Evolutionary conservation across 2,797 vertebrate species (phyloP), one percentile per base, ranked within the genome.

Genomic region (Eulemur coronatus): DNA sequence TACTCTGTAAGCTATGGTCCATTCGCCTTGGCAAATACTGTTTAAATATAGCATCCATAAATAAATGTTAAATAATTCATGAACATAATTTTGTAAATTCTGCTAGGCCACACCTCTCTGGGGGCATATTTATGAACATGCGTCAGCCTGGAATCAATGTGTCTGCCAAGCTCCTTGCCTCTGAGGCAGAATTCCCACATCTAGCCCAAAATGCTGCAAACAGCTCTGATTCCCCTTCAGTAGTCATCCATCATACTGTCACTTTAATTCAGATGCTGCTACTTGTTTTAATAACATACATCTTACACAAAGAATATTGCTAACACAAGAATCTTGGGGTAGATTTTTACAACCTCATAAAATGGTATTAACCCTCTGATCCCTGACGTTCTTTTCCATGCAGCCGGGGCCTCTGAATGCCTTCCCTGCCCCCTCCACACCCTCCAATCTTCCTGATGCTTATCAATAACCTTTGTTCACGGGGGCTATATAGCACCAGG

Each of bases 51-150:
- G 98, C 98, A 98, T 98, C 98, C 98, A 99, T 99, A 99, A 99
- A 99, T 98, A 99, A 98, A 98, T 93, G 98, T 99, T 99, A 99
- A 99, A 99, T 99, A 99, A 99, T 99, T 99, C 99, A 99, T 99
- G 99, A 98, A 98, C 98, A 99, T 99, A 99, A 99, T 99, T 99
- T 99, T 99, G 98, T 98, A 98, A 98, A 98, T 98, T 99, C 98
- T 98, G 97, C 98, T 98, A 99, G 99, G 99, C 99, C 99, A 99
- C 99, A 99, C 99, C 99, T 99, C 99, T 99, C 99, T 97, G 97
- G 99, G 98, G 99, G 99, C 98, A 98, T 99, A 99, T 99, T 99
- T 99, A 98, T 98, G 98, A 98, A 98, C 97, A 79, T 95, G 98
- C 98, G 94, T 98, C 98, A 99, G 98, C 97, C 98, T 92, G 95